phyloP scores from a whole-genome alignment of 1,140 invertebrate species.

The Solenopsis fugax region DNA sequence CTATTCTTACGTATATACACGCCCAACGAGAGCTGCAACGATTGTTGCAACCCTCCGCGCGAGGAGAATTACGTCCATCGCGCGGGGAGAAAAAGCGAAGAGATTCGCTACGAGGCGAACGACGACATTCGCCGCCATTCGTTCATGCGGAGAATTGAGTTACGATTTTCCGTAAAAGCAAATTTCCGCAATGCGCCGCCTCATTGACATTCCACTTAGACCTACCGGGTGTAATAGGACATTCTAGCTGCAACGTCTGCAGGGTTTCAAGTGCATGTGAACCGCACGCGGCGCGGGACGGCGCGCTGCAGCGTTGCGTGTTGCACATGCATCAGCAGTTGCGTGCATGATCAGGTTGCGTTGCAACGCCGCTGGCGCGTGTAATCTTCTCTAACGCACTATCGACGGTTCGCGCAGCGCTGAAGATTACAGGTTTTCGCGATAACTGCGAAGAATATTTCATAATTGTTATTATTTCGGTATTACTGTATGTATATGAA shows the following conservation, averaged over 20 bases:
- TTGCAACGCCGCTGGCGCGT: background rate
- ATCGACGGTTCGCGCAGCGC: background rate
- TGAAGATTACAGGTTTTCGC: background rate
- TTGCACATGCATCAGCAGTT: conserved; percentile 38
- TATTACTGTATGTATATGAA: conserved; percentile 8
- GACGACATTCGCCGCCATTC: background rate
- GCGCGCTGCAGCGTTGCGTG: background rate
- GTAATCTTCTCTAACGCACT: conserved; percentile 14
- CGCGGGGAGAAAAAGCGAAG: background rate
- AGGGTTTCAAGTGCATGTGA: background rate
- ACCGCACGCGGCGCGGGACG: background rate
- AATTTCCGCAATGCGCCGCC: background rate
- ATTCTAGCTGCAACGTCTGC: conserved; percentile 2
- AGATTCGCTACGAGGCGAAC: background rate
- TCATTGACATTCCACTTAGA: conserved; percentile 21
- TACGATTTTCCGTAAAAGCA: conserved; percentile 56
- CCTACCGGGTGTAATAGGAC: background rate
- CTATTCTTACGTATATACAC: background rate
- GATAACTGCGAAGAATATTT: background rate
- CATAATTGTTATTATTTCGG: background rate
- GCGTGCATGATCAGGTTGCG: conserved; percentile 7
- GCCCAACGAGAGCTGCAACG: background rate
- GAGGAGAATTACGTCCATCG: conserved; percentile 14
- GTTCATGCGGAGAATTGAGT: conserved; percentile 10
- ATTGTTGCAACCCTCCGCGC: conserved; percentile 6